Conservation (phyloP, 2,797 vertebrate genomes). For the Melanotaenia nigrans region DNA sequence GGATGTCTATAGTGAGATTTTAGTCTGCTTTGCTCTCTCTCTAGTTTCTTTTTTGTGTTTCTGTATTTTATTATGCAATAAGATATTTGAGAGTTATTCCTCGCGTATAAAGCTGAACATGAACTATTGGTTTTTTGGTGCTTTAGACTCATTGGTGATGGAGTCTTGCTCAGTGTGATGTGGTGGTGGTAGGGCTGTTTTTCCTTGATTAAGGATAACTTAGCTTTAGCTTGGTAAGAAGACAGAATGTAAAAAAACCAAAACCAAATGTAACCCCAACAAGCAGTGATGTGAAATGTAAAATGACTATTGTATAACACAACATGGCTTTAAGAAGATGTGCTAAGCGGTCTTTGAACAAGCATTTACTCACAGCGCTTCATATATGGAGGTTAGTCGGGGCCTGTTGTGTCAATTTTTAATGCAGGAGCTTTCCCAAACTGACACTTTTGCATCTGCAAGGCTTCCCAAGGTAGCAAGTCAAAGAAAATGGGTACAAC, state of each 20-base stretch:
- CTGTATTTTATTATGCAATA: constrained; percentile 10
- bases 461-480: too few relatives aligned
- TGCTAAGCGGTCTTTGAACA: too few relatives aligned
- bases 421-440: too few relatives aligned
- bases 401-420: too few relatives aligned
- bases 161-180: neutral
- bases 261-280: too few relatives aligned
- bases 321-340: too few relatives aligned
- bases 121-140: neutral
- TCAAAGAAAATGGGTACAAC: too few relatives aligned
- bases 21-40: constrained; percentile 7
- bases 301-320: too few relatives aligned
- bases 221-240: neutral
- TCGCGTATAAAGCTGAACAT: constrained; percentile 16
- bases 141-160: neutral
- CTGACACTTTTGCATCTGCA: too few relatives aligned
- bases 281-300: too few relatives aligned
- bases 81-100: constrained; percentile 8
- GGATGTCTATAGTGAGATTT: constrained; percentile 17
- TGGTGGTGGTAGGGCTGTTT: neutral
- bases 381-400: neutral
- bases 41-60: constrained; percentile 6
- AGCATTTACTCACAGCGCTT: neutral
- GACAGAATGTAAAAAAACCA: constrained; percentile 1
- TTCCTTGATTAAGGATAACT: neutral